phyloP scores from a whole-genome alignment of 1,140 invertebrate species.

The Cyclina sinensis region DNA sequence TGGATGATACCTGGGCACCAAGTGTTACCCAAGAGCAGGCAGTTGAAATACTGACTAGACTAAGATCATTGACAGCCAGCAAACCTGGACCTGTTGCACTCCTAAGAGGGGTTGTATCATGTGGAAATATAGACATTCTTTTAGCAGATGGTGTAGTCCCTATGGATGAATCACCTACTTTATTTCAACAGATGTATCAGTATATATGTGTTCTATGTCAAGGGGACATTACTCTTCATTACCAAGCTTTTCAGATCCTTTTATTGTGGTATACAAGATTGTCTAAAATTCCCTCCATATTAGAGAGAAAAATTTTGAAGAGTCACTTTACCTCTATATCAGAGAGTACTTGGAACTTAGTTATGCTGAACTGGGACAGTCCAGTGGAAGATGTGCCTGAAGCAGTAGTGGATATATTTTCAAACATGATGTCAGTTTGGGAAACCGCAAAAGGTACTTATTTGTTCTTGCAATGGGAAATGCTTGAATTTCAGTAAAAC shows the following conservation, averaged over 20 bases:
- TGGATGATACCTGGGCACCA: background rate
- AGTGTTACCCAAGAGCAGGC: background rate
- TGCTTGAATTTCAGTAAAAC: too few relatives aligned
- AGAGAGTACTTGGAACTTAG: constrained; percentile 48
- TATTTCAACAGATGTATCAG: constrained; percentile 46
- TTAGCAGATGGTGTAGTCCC: background rate
- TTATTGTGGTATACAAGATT: constrained; percentile 76
- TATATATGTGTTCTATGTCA: constrained; percentile 64
- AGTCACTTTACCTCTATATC: constrained; percentile 10
- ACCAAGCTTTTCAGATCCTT: constrained; percentile 76
- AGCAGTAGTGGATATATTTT: constrained; percentile 72
- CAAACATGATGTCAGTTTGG: constrained; percentile 74
- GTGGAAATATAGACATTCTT: constrained; percentile 53
- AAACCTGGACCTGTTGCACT: constrained; percentile 64
- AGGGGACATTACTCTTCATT: constrained; percentile 71
- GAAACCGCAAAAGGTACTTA: background rate
- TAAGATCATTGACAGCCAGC: background rate
- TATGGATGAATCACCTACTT: background rate
- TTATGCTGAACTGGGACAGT: constrained; percentile 78
- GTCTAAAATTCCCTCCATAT: constrained; percentile 36
- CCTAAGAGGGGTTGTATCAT: constrained; percentile 64
- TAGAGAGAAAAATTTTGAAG: background rate
- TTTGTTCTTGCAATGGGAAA: too few relatives aligned
- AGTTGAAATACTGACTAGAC: background rate
- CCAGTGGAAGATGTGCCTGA: constrained; percentile 81